These are phyloP conservation scores for Pseudocheirus occidentalis DNA, from an alignment of 2,797 vertebrate genomes.

Conservation along the genomic window DNA sequence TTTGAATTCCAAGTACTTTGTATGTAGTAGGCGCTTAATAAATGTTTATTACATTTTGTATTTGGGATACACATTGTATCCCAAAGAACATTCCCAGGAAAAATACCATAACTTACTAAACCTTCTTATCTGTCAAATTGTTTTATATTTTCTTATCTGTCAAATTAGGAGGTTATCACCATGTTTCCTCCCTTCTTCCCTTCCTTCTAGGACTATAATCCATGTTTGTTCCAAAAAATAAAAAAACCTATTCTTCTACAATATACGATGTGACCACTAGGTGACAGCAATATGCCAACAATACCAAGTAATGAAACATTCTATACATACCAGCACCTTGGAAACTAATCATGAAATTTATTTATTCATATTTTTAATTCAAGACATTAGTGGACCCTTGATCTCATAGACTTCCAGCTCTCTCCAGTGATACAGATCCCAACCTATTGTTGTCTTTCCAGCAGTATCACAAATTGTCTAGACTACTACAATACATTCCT, in stretches of 20 bases:
- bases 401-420: background rate
- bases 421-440: background rate
- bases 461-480: background rate
- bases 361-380: background rate
- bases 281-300: constrained; percentile 49
- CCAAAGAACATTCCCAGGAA: background rate
- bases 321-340: background rate
- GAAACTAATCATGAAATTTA: background rate
- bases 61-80: no score
- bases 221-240: background rate
- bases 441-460: background rate
- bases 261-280: constrained; percentile 28
- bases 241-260: background rate
- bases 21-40: background rate
- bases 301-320: background rate
- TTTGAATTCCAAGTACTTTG: background rate
- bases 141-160: background rate
- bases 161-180: background rate
- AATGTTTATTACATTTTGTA: background rate
- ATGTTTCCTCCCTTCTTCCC: background rate
- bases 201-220: background rate
- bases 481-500: background rate
- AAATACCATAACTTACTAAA: background rate
- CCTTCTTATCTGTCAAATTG: background rate
- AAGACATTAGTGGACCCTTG: background rate